These are phyloP conservation scores for Dryobotodes eremita DNA, from an alignment of 2,888 invertebrate species.

Conservation along the genomic window DNA sequence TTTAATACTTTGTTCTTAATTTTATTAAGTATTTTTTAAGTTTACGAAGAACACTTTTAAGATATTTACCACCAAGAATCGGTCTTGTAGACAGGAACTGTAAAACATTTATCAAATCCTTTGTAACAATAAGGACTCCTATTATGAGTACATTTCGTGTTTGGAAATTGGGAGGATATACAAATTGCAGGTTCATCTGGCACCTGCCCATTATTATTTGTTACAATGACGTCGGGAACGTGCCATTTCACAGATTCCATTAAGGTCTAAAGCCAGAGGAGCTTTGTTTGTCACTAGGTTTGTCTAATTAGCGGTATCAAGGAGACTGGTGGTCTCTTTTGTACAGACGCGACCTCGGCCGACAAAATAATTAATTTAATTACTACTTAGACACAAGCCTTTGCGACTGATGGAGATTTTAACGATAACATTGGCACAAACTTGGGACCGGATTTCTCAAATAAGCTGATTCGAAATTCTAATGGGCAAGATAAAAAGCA, in stretches of 20 bases:
- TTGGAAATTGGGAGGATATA: constrained; percentile 24
- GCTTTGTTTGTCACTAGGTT: constrained; percentile 77
- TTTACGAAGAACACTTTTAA: not conserved
- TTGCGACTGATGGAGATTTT: constrained; percentile 64
- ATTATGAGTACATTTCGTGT: constrained; percentile 26
- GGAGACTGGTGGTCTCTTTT: constrained; percentile 66
- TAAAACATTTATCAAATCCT: constrained; percentile 31
- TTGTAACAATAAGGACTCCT: constrained; percentile 3
- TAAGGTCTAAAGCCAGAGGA: constrained; percentile 61
- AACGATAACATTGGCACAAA: constrained; percentile 46
- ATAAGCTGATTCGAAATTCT: constrained; percentile 44
- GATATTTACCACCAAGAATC: not conserved
- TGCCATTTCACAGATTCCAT: constrained; percentile 73
- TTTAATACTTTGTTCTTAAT: no score
- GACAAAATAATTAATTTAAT: constrained; percentile 76
- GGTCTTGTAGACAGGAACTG: not conserved
- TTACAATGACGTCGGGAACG: constrained; percentile 63
- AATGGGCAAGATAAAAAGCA: constrained; percentile 52
- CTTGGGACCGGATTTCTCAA: constrained; percentile 38
- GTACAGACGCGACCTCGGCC: constrained; percentile 61
- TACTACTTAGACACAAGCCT: constrained; percentile 64
- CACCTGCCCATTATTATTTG: constrained; percentile 68
- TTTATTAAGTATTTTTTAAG: not conserved
- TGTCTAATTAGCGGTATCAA: constrained; percentile 82
- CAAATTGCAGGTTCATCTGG: constrained; percentile 61